Evolutionary conservation across 2,797 vertebrate species (phyloP).

Genomic region (Spea hammondii): DNA sequence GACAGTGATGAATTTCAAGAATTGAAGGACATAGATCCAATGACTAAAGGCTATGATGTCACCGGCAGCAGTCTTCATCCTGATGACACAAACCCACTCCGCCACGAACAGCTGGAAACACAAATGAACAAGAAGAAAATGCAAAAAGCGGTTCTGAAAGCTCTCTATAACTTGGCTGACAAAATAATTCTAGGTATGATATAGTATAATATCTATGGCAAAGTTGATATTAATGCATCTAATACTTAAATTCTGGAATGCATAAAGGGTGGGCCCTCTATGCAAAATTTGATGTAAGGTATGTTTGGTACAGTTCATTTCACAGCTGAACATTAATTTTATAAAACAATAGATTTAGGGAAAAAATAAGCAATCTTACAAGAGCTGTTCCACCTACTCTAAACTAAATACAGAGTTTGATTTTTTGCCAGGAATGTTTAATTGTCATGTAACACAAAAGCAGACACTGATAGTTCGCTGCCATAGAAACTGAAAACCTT

Average conservation of each 20-base stretch:
- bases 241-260: background rate
- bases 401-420: too few relatives aligned
- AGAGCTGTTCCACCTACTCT: too few relatives aligned
- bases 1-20: background rate
- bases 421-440: too few relatives aligned
- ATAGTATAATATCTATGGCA: background rate
- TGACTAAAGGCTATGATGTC: background rate
- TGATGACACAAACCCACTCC: background rate
- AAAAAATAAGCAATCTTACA: too few relatives aligned
- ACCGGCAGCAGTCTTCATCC: background rate
- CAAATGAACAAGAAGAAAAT: conserved; percentile 1
- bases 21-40: background rate
- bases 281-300: too few relatives aligned
- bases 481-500: too few relatives aligned
- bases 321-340: too few relatives aligned
- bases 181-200: conserved; percentile 25
- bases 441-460: too few relatives aligned
- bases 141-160: background rate
- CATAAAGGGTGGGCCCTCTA: background rate
- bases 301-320: too few relatives aligned
- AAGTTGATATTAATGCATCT: background rate
- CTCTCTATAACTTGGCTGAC: conserved; percentile 16
- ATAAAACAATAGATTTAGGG: too few relatives aligned
- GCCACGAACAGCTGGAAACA: background rate
- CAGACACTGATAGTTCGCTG: too few relatives aligned